Evolutionary conservation across 2,113 vertebrate genomes (phyloP).

Genomic region (Microcebus tavaratra): DNA sequence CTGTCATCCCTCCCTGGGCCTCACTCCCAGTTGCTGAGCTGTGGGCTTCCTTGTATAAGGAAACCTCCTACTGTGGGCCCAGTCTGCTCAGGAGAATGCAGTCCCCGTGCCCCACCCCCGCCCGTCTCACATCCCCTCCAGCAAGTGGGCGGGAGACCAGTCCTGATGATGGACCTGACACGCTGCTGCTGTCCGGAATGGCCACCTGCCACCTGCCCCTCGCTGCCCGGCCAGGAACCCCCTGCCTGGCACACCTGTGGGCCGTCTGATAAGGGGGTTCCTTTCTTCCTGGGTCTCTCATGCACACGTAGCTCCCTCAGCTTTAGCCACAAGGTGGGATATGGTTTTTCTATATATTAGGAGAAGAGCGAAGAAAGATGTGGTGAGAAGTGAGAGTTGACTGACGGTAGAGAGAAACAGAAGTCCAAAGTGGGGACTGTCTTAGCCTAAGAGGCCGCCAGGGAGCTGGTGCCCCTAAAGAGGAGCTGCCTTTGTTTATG

Average conservation of each 20-base stretch:
- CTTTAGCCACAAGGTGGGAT: conserved; percentile 26
- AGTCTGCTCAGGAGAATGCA: background rate
- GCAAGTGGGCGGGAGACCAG: background rate
- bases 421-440: background rate
- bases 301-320: background rate
- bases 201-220: background rate
- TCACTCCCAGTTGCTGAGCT: background rate
- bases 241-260: background rate
- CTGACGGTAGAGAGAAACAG: background rate
- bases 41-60: background rate
- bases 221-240: background rate
- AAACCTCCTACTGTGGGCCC: background rate
- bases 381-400: background rate
- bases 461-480: background rate
- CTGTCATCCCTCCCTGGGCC: background rate
- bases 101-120: background rate
- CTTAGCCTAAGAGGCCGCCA: background rate
- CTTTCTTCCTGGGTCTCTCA: conserved; percentile 55
- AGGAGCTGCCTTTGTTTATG: background rate
- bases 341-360: conserved; percentile 39
- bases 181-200: background rate
- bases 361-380: background rate
- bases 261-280: conserved; percentile 62
- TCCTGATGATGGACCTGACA: background rate
- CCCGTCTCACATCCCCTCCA: background rate